Base-by-base conservation (phyloP, 2,113 vertebrate genomes). In the Panthera uncia region DNA sequence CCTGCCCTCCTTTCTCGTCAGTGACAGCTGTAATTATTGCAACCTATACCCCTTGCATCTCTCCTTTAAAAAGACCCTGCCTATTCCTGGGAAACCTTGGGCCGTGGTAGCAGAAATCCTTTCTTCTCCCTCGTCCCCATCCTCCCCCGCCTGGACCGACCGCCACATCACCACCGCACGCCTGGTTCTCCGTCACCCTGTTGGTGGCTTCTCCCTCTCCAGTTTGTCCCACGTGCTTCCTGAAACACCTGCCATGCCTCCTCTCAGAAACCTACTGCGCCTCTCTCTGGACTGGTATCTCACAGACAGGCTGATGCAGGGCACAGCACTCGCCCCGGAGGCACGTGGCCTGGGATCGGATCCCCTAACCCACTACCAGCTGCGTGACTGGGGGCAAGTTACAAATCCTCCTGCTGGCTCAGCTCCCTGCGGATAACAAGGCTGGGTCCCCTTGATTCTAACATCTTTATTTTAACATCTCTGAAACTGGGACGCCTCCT, bases 121-220 rank as follows among this genome's bases (percentile, higher is more conserved):
- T 57, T 9, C 66, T 61, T 41, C 66, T 38, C 25, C 84, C 45
- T 52, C 31, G 0, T 19, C 3, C 25, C 25, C 55, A 25, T 48
- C 23, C 33, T 63, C n/a, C 7, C n/a, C 41, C 11, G 9, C 68
- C 29, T 16, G 55, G 45, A 41, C 55, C 25, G 81, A 23, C 57
- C 0, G 2, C 10, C 0, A 38, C 36, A 27, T n/a, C n/a, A 29
- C 23, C 6, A 13, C 36, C 48, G 31, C 15, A 66, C 0, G 7
- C 11, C 65, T 25, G 57, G 33, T 1, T 52, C 61, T 61, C 33
- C 4, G 84, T 25, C n/a, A 12, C 36, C 16, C 38, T 13, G 7
- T 36, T 23, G 3, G 48, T 5, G 25, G 15, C 73, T 25, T 6
- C 73, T 84, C 27, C n/a, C 14, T 36, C 41, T 36, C 73, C 38